Evolutionary conservation across 2,888 invertebrate species (phyloP), one percentile per base, ranked within the genome.

Genomic region (Melanotus villosus): DNA sequence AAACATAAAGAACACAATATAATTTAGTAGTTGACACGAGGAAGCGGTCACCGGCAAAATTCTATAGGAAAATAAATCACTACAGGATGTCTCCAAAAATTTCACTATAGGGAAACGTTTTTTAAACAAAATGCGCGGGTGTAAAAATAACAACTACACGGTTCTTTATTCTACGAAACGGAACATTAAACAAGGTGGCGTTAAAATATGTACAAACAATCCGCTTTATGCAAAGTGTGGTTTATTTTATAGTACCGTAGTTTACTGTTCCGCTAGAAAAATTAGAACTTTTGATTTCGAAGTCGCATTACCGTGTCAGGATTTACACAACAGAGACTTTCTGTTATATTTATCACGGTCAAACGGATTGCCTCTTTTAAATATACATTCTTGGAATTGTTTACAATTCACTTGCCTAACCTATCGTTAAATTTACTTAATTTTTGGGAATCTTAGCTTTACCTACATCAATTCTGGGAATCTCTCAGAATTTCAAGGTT

Each of bases 221-320:
- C 56, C 36, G 62, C 23, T 68, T 68, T 68, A 62, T 68, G 62
- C 67, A 62, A 68, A 68, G 16, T 18, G 62, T 68, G 62, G 54
- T 57, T 16, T 32, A 66, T 36, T 50, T 59, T 65, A 47, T 50
- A 65, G 19, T 6, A 47, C 36, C 30, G 18, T 32, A 50, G 47
- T 34, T 62, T 56, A 56, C 50, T 70, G 79, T 79, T 79, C 75
- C 79, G 78, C 76, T 77, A 78, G 77, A 78, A 78, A 80, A 79
- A 77, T 73, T 73, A 78, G 76, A 78, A 81, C 81, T 81, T 77
- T 80, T 79, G 78, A 79, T 81, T 81, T 81, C 80, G 77, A 75
- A 77, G 75, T 72, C 75, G 73, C 54, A 65, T 75, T 77, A 77
- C 77, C 77, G 76, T 79, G 79, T 78, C 79, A 77, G 75, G 76